phyloP scores from a whole-genome alignment of 2,113 vertebrate species.

The Gymnobelideus leadbeateri region DNA sequence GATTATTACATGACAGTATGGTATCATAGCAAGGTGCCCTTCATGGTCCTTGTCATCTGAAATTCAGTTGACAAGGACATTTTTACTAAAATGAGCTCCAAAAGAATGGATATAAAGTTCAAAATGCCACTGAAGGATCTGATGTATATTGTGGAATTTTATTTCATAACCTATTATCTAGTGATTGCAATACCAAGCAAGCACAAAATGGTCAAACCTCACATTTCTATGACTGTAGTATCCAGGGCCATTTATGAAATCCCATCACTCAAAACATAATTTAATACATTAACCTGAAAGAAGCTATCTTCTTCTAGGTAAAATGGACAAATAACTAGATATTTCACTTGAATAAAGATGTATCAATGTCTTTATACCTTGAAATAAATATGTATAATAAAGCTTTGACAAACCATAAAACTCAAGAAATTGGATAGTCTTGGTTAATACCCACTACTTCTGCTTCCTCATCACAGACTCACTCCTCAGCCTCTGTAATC shows the following conservation, averaged over 20 bases:
- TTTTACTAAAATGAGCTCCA: neutral
- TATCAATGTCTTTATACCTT: neutral
- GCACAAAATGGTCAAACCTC: conserved; percentile 21
- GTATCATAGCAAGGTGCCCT: neutral
- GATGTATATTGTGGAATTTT: conserved; percentile 36
- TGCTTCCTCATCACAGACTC: neutral
- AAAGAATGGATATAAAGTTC: neutral
- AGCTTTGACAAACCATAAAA: neutral
- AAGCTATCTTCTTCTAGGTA: neutral
- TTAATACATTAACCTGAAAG: neutral
- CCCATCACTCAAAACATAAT: neutral
- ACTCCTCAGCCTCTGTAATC: neutral
- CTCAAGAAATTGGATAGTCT: neutral
- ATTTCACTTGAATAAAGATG: neutral
- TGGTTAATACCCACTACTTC: neutral
- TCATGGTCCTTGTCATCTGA: conserved; percentile 18
- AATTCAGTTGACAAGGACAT: neutral
- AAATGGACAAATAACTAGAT: neutral
- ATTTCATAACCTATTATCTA: neutral
- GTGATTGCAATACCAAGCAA: conserved; percentile 40
- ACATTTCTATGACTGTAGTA: neutral
- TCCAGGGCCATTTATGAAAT: neutral
- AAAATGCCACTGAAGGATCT: conserved; percentile 5
- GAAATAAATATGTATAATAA: neutral
- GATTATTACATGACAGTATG: neutral